phyloP scores from a whole-genome alignment of 2,888 invertebrate species.

The Sepiola atlantica region DNA sequence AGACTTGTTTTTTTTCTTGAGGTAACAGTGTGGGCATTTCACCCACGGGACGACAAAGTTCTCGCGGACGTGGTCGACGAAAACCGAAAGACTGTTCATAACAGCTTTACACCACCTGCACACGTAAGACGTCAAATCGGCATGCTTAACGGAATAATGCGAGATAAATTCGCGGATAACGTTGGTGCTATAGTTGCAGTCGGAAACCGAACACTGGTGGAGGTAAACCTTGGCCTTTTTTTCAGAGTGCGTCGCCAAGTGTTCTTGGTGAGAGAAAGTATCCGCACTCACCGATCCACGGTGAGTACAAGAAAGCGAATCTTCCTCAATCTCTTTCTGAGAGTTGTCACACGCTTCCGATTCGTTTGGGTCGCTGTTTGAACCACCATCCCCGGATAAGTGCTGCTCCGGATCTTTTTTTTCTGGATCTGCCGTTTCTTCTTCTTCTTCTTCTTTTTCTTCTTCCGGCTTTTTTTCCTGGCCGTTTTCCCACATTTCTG shows the following conservation, averaged over 20 bases:
- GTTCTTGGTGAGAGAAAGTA: not conserved
- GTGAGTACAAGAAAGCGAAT: not conserved
- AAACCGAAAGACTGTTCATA: not conserved
- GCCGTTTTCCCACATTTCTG: not conserved
- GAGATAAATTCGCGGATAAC: conserved; percentile 25
- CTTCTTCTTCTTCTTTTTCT: not conserved
- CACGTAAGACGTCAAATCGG: not conserved
- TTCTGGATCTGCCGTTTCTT: not conserved
- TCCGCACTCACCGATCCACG: not conserved
- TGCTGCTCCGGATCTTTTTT: not conserved
- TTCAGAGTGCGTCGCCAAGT: not conserved
- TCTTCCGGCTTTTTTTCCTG: not conserved
- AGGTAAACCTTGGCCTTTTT: conserved; percentile 35
- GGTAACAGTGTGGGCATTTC: conserved; percentile 24
- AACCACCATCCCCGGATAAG: not conserved
- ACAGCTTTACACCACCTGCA: conserved; percentile 14
- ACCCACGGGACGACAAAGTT: conserved; percentile 44
- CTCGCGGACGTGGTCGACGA: conserved; percentile 19
- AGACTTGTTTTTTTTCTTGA: conserved; percentile 34
- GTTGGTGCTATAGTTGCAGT: not conserved
- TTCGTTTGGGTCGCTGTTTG: not conserved
- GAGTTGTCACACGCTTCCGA: not conserved
- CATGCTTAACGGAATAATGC: not conserved
- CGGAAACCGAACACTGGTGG: not conserved
- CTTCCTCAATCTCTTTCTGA: not conserved